phyloP scores from a whole-genome alignment of 1,140 invertebrate species.

The Heterodera schachtii region DNA sequence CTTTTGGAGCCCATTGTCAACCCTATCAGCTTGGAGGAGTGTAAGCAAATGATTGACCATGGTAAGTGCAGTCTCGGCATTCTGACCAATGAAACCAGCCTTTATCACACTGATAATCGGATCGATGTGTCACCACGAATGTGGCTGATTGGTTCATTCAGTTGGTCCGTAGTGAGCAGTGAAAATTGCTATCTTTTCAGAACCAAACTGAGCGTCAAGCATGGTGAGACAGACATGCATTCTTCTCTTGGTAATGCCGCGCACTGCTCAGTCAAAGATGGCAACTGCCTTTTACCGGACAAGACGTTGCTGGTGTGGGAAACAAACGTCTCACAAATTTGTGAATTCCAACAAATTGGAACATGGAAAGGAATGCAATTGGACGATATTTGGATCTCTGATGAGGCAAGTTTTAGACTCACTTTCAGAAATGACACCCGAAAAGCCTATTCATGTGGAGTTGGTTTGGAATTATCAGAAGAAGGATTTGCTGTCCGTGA shows the following conservation, averaged over 20 bases:
- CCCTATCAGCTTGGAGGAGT: neutral
- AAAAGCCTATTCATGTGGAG: neutral
- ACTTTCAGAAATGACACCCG: neutral
- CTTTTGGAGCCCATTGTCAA: neutral
- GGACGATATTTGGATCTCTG: constrained; percentile 1
- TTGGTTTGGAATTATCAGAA: neutral
- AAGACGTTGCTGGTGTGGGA: neutral
- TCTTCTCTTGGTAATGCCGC: neutral
- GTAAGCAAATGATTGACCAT: constrained; percentile 12
- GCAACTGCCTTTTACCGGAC: neutral
- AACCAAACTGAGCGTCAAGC: neutral
- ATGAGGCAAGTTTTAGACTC: neutral
- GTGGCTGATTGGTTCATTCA: constrained; percentile 7
- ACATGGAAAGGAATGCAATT: neutral
- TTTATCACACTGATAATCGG: constrained; percentile 7
- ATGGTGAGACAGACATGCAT: neutral
- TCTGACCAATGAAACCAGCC: constrained; percentile 1
- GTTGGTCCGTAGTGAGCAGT: neutral
- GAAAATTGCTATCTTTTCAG: constrained; percentile 15
- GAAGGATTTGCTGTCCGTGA: constrained; percentile 10
- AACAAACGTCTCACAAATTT: neutral
- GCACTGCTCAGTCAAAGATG: neutral
- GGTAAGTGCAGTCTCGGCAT: constrained; percentile 9
- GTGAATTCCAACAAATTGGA: neutral
- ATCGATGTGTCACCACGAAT: constrained; percentile 13